Evolutionary conservation across 2,888 invertebrate species (phyloP).

Genomic region (Dasysyrphus tricinctus): DNA sequence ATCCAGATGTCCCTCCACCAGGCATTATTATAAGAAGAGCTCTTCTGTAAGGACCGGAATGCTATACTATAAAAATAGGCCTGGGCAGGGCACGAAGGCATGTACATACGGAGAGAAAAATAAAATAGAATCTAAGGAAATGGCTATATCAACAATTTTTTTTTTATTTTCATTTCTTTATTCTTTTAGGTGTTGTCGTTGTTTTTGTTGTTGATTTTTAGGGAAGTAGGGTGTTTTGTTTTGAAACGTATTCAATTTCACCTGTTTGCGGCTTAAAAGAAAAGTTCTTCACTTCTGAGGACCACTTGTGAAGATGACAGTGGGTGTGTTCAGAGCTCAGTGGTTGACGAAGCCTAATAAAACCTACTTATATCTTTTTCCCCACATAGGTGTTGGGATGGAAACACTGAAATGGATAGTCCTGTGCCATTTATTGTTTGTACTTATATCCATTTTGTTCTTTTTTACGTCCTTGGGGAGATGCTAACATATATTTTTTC

Average conservation of each 20-base stretch:
- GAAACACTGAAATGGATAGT: not conserved
- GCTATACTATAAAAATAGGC: slow-evolving; percentile 19
- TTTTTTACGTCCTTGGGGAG: slow-evolving; percentile 6
- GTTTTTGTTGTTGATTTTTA: not conserved
- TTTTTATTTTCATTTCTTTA: slow-evolving; percentile 18
- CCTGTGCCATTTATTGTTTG: slow-evolving; percentile 21
- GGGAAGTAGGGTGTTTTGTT: not conserved
- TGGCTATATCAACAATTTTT: slow-evolving; percentile 48
- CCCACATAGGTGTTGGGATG: slow-evolving; percentile 20
- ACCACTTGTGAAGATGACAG: slow-evolving; percentile 26
- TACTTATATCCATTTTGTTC: not conserved
- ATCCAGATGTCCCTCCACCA: slow-evolving; percentile 58
- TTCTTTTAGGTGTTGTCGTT: not conserved
- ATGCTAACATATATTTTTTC: slow-evolving; percentile 27
- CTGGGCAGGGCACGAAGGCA: slow-evolving; percentile 50
- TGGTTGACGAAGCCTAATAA: not conserved
- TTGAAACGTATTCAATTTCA: slow-evolving; percentile 61
- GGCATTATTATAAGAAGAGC: slow-evolving; percentile 28
- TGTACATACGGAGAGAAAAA: not conserved
- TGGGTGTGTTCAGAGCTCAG: slow-evolving; percentile 51
- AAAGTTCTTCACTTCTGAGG: slow-evolving; percentile 12
- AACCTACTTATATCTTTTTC: not conserved
- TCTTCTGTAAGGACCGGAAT: slow-evolving; percentile 24
- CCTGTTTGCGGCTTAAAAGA: slow-evolving; percentile 51
- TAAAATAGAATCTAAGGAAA: slow-evolving; percentile 20